Conservation (phyloP, 2,888 invertebrate genomes). For the Theristus sp. region DNA sequence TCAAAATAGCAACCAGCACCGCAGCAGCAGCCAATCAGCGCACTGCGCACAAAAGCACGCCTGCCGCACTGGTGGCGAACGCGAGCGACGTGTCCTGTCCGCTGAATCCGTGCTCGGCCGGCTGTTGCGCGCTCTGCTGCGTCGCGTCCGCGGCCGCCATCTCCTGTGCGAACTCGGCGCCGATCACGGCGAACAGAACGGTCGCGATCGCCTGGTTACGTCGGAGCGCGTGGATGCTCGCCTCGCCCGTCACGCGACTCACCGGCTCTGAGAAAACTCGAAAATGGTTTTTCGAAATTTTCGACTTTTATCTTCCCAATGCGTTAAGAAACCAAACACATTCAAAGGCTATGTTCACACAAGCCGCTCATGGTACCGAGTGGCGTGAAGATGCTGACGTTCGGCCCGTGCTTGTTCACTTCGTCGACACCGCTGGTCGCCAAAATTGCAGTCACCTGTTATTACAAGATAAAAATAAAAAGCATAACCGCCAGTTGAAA, state of each 20-base stretch:
- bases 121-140: too few relatives aligned
- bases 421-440: not conserved
- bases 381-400: not conserved
- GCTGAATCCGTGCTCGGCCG: not conserved
- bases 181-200: conserved; percentile 83
- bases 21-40: too few relatives aligned
- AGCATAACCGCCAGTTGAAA: not conserved
- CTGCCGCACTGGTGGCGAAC: not conserved
- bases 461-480: not conserved
- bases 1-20: too few relatives aligned
- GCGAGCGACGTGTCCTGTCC: not conserved
- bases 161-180: conserved; percentile 93
- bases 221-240: not conserved
- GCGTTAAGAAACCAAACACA: too few relatives aligned
- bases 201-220: conserved; percentile 56
- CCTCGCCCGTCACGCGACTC: not conserved
- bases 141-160: conserved; percentile 35
- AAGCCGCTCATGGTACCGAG: too few relatives aligned
- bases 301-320: too few relatives aligned
- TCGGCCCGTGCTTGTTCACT: not conserved
- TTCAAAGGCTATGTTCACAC: too few relatives aligned
- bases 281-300: not conserved
- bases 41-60: not conserved
- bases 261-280: not conserved
- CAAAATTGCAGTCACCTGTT: not conserved